A percentile compares a stretch with the other conserved stretches of the same genome.
phyloP scores from a whole-genome alignment of 2,888 invertebrate genomes.

The Calameuta pallipes region DNA sequence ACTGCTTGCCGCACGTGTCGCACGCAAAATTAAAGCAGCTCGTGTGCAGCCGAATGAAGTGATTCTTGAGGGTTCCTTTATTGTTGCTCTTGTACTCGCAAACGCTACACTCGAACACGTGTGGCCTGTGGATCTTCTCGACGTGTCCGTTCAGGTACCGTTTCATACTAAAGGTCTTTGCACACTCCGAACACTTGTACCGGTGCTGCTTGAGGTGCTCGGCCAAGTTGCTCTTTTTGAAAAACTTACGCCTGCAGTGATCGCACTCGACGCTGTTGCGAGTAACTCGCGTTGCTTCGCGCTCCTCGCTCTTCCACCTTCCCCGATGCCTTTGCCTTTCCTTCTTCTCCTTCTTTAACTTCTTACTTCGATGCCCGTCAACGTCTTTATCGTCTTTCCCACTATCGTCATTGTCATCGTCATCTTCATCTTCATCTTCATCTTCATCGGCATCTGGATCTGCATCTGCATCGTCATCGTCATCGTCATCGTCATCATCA shows the following conservation, averaged over 20 bases:
- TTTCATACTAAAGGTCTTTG: slow-evolving; percentile 24
- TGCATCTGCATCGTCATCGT: neutral
- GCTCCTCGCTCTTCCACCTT: neutral
- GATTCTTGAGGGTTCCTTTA: slow-evolving; percentile 46
- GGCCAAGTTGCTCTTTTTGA: slow-evolving; percentile 33
- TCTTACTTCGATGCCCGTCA: neutral
- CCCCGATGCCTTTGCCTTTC: neutral
- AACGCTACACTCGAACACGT: slow-evolving; percentile 33
- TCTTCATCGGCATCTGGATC: neutral
- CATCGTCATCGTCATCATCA: neutral
- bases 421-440: neutral
- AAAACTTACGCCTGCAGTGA: slow-evolving; percentile 41
- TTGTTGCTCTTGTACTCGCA: slow-evolving; percentile 50
- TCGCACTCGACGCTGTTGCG: slow-evolving; percentile 37
- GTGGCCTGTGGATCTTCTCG: slow-evolving; percentile 23
- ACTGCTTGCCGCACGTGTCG: slow-evolving; percentile 46
- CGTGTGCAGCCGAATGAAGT: slow-evolving; percentile 46
- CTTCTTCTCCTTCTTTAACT: neutral
- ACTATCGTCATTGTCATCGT: neutral
- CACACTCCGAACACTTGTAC: slow-evolving; percentile 28
- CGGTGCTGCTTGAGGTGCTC: slow-evolving; percentile 30
- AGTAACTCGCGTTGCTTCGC: neutral
- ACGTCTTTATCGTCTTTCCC: neutral
- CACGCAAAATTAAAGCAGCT: slow-evolving; percentile 43
- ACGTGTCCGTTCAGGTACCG: slow-evolving; percentile 27